Evolutionary conservation across 2,113 vertebrate species (phyloP).

Genomic region (Actenoides hombroni): DNA sequence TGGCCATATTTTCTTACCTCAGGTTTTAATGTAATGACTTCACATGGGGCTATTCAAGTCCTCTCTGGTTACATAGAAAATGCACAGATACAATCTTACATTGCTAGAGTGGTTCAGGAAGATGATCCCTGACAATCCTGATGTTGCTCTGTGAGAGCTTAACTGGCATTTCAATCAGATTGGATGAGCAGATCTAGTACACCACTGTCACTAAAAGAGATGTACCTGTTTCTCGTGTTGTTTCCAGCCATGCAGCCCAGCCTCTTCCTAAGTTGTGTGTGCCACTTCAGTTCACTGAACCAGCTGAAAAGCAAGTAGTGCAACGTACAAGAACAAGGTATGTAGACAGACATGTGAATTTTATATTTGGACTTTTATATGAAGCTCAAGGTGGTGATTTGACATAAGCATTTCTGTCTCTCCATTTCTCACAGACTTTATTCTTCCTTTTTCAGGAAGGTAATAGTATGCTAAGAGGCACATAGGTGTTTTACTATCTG

Average conservation of each 20-base stretch:
- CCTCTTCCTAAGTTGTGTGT: background rate
- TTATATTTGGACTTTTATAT: background rate
- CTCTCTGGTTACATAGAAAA: background rate
- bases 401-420: background rate
- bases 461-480: background rate
- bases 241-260: background rate
- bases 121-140: background rate
- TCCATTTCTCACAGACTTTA: background rate
- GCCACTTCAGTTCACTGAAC: background rate
- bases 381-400: background rate
- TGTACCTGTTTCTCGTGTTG: background rate
- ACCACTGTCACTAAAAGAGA: background rate
- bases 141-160: background rate
- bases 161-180: background rate
- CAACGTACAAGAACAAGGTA: background rate
- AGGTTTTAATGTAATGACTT: background rate
- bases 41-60: background rate
- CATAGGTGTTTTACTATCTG: rapidly evolving
- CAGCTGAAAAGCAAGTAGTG: background rate
- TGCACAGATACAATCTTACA: too few relatives aligned
- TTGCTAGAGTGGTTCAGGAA: background rate
- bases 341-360: background rate
- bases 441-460: background rate
- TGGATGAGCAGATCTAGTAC: background rate
- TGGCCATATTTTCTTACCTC: background rate